Base-by-base conservation (phyloP, 2,888 invertebrate genomes). In the Polylopha cassiicola region DNA sequence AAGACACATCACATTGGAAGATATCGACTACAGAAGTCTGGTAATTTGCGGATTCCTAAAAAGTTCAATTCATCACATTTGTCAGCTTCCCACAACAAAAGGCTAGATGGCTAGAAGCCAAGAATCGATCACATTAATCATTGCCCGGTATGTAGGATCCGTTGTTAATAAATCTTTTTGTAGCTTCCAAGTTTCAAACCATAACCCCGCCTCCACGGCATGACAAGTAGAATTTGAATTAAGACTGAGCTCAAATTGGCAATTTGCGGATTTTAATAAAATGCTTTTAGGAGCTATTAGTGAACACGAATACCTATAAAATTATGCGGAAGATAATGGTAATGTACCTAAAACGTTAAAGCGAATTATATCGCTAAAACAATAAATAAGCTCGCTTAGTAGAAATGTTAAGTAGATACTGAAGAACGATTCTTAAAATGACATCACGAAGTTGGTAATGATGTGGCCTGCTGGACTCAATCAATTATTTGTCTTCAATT, bases 121-220 rank as follows among this genome's bases (percentile, higher is more conserved):
- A 76, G 50, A 64, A 63, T 61, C 43, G 50, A 53, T 45, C 52
- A 60, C 62, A 76, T 79, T 70, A 70, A 78, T 79, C 78, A 78
- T 73, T 64, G 61, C 55, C 50, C 51, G 56, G 58, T 62, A 64
- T 63, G 61, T 65, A 64, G 60, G 67, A 60, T 56, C 56, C 50
- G 53, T 60, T 61, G 63, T 67, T 67, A 66, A 66, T 66, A 72
- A 69, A 68, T 61, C 61, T 51, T 53, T 39, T 13, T 36, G 42
- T 33, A 42, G 41, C 34, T 41, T 26, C 29, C 41, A 36, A 29
- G 30, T 22, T 15, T 11, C 9, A 15, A 30, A 13, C 21, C 31
- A 11, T 8, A 18, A 33, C 10, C 39, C 23, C n/a, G n/a, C n/a
- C n/a, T n/a, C n/a, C n/a, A n/a, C n/a, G n/a, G 16, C 15, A 36